These are phyloP conservation scores for Samia ricini DNA, from an alignment of 1,140 invertebrate species.

Conservation along the genomic window DNA sequence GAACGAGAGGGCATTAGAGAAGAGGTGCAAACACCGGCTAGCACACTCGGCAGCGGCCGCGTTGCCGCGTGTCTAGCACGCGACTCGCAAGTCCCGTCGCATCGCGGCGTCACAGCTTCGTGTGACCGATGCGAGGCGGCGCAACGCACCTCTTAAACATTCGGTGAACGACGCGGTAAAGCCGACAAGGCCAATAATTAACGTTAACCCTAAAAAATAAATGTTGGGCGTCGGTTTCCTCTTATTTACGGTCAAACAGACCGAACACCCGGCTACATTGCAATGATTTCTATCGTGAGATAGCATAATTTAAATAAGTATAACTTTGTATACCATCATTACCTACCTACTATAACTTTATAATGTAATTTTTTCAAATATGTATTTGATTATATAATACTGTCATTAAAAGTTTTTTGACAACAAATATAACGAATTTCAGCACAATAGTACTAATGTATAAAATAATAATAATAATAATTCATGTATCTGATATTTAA, in stretches of 20 bases:
- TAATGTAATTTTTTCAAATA: too few species aligned
- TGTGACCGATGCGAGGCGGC: neutral
- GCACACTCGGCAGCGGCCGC: conserved; percentile 9
- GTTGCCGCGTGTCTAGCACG: conserved; percentile 35
- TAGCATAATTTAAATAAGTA: neutral
- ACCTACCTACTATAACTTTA: too few species aligned
- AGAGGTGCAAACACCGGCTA: conserved; percentile 27
- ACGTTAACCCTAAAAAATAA: neutral
- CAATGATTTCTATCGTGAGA: neutral
- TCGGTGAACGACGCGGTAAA: neutral
- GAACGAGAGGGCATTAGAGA: conserved; percentile 50
- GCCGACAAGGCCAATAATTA: neutral
- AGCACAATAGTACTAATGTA: too few species aligned
- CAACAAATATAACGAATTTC: too few species aligned
- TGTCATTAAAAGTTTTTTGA: too few species aligned
- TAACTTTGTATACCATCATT: neutral
- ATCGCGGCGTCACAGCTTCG: neutral
- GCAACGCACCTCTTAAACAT: neutral
- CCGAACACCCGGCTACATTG: neutral
- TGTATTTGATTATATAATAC: too few species aligned
- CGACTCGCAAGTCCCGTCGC: conserved; percentile 21
- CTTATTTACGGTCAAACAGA: neutral
- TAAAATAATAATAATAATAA: too few species aligned
- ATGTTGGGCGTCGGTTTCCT: neutral
- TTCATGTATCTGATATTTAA: too few species aligned